A percentile compares a stretch with the other conserved stretches of the same genome.
These are phyloP conservation scores for Enteromius viviparus DNA, from an alignment of 2,797 vertebrate species.

Conservation along the genomic window DNA sequence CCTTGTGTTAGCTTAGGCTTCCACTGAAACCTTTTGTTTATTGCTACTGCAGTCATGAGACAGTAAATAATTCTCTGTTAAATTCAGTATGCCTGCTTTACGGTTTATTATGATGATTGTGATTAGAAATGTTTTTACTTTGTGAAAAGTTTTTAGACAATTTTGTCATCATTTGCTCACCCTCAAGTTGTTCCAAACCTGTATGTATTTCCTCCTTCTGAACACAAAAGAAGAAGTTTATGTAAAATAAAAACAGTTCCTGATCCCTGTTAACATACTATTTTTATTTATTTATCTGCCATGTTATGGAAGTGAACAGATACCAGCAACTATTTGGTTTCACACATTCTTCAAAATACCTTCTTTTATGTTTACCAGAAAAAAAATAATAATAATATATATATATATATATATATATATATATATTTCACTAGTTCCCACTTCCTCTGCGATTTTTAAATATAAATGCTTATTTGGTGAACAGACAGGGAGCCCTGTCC, in stretches of 20 bases:
- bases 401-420: too few relatives aligned
- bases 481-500: too few relatives aligned
- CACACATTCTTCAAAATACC: too few relatives aligned
- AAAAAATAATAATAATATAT: too few relatives aligned
- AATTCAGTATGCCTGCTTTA: background rate
- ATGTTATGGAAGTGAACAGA: too few relatives aligned
- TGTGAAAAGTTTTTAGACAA: background rate
- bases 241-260: background rate
- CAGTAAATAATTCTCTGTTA: background rate
- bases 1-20: conserved; percentile 3
- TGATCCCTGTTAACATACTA: too few relatives aligned
- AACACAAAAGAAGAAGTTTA: background rate
- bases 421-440: too few relatives aligned
- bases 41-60: background rate
- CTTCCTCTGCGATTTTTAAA: too few relatives aligned
- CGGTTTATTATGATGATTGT: background rate
- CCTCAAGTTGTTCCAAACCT: background rate
- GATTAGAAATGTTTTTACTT: background rate
- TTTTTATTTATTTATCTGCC: too few relatives aligned
- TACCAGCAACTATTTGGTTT: too few relatives aligned
- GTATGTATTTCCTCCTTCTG: background rate
- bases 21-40: background rate
- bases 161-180: background rate
- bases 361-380: too few relatives aligned
- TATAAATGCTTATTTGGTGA: too few relatives aligned